Percentiles rank a stretch among this genome's conserved stretches.
Evolutionary conservation across 2,113 vertebrate genomes (phyloP).

Genomic region (Beaufortia kweichowensis): DNA sequence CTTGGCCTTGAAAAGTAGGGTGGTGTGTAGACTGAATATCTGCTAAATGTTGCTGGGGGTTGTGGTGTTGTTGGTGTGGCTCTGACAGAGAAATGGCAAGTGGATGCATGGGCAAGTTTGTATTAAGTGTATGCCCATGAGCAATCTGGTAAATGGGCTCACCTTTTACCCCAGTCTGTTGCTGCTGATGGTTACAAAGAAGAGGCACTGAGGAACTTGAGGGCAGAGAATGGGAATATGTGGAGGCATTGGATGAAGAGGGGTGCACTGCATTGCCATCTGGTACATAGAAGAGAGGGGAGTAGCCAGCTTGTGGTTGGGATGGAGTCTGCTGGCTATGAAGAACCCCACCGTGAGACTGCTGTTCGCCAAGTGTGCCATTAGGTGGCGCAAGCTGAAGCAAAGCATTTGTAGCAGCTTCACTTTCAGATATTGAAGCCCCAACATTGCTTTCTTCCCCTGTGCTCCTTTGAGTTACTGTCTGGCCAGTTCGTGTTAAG

Average conservation of each 20-base stretch:
- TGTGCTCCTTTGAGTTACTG: slow-evolving; percentile 70
- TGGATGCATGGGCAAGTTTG: slow-evolving; percentile 75
- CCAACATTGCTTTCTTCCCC: slow-evolving; percentile 66
- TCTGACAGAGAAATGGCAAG: slow-evolving; percentile 73
- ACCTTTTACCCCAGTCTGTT: slow-evolving; percentile 75
- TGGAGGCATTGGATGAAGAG: slow-evolving; percentile 65
- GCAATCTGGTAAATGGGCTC: slow-evolving; percentile 77
- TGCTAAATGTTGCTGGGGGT: slow-evolving; percentile 69
- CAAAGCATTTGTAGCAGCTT: slow-evolving; percentile 79
- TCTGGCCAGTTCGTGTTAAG: slow-evolving; percentile 67
- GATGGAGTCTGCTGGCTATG: slow-evolving; percentile 71
- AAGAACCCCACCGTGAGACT: slow-evolving; percentile 68
- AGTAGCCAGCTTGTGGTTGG: slow-evolving; percentile 74
- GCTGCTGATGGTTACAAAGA: slow-evolving; percentile 73
- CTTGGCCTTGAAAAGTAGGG: slow-evolving; percentile 67
- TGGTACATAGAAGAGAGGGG: slow-evolving; percentile 73
- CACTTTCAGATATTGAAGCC: slow-evolving; percentile 74
- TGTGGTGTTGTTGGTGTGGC: slow-evolving; percentile 75
- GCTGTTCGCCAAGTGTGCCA: slow-evolving; percentile 68
- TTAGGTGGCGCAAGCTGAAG: slow-evolving; percentile 74
- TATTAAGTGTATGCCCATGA: slow-evolving; percentile 73
- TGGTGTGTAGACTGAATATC: slow-evolving; percentile 72
- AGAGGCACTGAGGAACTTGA: slow-evolving; percentile 76
- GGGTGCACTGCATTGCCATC: slow-evolving; percentile 69
- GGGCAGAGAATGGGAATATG: slow-evolving; percentile 75